A percentile compares a stretch with the other conserved stretches of the same genome.
phyloP scores from a whole-genome alignment of 2,113 vertebrate genomes.

The Oryzias curvinotus region DNA sequence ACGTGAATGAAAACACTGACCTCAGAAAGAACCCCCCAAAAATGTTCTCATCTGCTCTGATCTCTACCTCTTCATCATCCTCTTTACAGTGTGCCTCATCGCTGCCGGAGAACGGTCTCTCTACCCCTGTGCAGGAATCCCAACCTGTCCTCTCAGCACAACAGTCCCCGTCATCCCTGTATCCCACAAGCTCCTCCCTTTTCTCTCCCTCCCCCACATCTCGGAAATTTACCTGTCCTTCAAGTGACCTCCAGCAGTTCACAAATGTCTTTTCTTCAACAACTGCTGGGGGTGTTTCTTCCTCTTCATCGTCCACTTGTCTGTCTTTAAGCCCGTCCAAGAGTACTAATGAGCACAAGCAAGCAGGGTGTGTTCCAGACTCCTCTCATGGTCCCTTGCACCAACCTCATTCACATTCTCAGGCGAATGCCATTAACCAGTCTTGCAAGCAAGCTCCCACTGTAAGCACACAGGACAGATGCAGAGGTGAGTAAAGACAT shows the following conservation, averaged over 20 bases:
- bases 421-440: slow-evolving; percentile 23
- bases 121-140: slow-evolving; percentile 77
- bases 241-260: slow-evolving; percentile 25
- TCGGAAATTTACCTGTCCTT: slow-evolving; percentile 12
- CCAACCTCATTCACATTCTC: slow-evolving; percentile 12
- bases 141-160: slow-evolving; percentile 49
- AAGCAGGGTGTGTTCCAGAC: slow-evolving; percentile 41
- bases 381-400: slow-evolving; percentile 13
- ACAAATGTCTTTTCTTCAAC: slow-evolving; percentile 30
- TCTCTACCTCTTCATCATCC: slow-evolving; percentile 24
- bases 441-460: slow-evolving; percentile 37
- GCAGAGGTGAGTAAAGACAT: slow-evolving; percentile 60
- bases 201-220: slow-evolving; percentile 18
- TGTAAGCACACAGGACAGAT: slow-evolving; percentile 40
- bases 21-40: slow-evolving; percentile 15
- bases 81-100: slow-evolving; percentile 34
- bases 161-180: slow-evolving; percentile 23
- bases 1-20: slow-evolving; percentile 69
- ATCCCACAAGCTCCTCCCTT: slow-evolving; percentile 13
- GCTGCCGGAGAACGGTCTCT: slow-evolving; percentile 63
- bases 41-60: slow-evolving; percentile 20
- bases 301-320: slow-evolving; percentile 25
- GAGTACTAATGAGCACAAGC: slow-evolving; percentile 45
- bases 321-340: slow-evolving; percentile 41
- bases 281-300: slow-evolving; percentile 44